Percentiles rank a stretch among this genome's conserved stretches.
Evolutionary conservation across 1,140 invertebrate genomes (phyloP).

Genomic region (Scaptomyza montana): DNA sequence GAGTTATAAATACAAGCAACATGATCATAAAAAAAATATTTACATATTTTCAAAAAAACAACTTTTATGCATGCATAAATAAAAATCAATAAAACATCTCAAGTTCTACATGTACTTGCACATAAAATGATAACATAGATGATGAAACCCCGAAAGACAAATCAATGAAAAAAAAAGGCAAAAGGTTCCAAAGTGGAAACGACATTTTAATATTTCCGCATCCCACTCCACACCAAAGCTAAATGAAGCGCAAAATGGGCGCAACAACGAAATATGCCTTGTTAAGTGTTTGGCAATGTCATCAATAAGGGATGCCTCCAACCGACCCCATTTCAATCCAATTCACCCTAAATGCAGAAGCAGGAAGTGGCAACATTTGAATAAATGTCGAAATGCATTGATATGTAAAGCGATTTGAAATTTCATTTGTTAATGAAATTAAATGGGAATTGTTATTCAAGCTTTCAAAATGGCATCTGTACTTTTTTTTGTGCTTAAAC

Average conservation of each 20-base stretch:
- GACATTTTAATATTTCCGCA: constrained; percentile 72
- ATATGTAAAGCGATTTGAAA: constrained; percentile 76
- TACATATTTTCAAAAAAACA: constrained; percentile 57
- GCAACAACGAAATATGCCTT: constrained; percentile 58
- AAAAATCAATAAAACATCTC: constrained; percentile 75
- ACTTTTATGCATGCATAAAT: constrained; percentile 73
- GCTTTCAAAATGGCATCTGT: constrained; percentile 18
- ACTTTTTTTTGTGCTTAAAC: constrained; percentile 9
- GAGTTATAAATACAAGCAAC: constrained; percentile 52
- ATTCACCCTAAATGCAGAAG: not conserved
- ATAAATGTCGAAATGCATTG: constrained; percentile 61
- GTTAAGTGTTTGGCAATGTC: constrained; percentile 63
- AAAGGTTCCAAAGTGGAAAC: constrained; percentile 53
- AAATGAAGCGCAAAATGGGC: constrained; percentile 76
- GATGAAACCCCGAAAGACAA: not conserved
- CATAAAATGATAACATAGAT: constrained; percentile 40
- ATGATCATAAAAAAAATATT: constrained; percentile 69
- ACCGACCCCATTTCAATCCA: not conserved
- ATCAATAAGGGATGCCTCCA: constrained; percentile 55
- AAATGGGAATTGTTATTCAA: constrained; percentile 49
- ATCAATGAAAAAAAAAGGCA: not conserved
- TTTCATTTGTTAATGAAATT: constrained; percentile 77
- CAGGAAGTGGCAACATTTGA: constrained; percentile 41
- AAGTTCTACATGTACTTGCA: constrained; percentile 42
- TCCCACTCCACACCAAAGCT: constrained; percentile 30